Percentiles rank a stretch among this genome's conserved stretches.
These are phyloP conservation scores for Drosophila cyrtoloma DNA, from an alignment of 2,888 invertebrate genomes.

Conservation along the genomic window DNA sequence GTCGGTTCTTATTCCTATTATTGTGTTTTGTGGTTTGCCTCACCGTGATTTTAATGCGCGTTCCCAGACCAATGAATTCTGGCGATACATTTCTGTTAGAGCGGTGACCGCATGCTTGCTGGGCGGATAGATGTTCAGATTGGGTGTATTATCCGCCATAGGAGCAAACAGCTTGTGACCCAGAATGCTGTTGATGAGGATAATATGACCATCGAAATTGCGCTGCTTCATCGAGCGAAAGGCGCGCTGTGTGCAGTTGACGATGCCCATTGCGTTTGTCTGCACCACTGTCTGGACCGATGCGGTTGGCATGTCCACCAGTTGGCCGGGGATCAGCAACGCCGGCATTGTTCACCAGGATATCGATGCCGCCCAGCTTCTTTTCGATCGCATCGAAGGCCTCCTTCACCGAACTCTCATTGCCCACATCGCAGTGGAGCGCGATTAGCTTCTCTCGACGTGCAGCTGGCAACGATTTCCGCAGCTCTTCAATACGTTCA, in stretches of 20 bases:
- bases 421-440: slow-evolving; percentile 86
- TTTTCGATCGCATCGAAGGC: slow-evolving; percentile 86
- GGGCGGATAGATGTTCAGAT: slow-evolving; percentile 81
- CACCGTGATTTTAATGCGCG: slow-evolving; percentile 82
- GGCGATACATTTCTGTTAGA: slow-evolving; percentile 81
- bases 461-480: slow-evolving; percentile 53
- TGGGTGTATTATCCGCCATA: slow-evolving; percentile 29
- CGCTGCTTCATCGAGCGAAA: slow-evolving; percentile 86
- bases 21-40: no score
- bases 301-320: slow-evolving; percentile 63
- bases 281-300: slow-evolving; percentile 83
- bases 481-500: slow-evolving; percentile 84
- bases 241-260: slow-evolving; percentile 86
- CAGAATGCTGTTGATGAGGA: slow-evolving; percentile 85
- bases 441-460: slow-evolving; percentile 69
- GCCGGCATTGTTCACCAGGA: slow-evolving; percentile 88
- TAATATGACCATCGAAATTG: slow-evolving; percentile 86
- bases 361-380: slow-evolving; percentile 86
- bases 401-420: slow-evolving; percentile 86
- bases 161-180: slow-evolving; percentile 76
- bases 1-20: no score
- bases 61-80: slow-evolving; percentile 79
- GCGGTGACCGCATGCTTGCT: slow-evolving; percentile 84
- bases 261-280: slow-evolving; percentile 85
- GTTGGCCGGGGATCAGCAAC: slow-evolving; percentile 69